Evolutionary conservation across 2,797 vertebrate genomes (phyloP).

Genomic region (Cygnus olor): DNA sequence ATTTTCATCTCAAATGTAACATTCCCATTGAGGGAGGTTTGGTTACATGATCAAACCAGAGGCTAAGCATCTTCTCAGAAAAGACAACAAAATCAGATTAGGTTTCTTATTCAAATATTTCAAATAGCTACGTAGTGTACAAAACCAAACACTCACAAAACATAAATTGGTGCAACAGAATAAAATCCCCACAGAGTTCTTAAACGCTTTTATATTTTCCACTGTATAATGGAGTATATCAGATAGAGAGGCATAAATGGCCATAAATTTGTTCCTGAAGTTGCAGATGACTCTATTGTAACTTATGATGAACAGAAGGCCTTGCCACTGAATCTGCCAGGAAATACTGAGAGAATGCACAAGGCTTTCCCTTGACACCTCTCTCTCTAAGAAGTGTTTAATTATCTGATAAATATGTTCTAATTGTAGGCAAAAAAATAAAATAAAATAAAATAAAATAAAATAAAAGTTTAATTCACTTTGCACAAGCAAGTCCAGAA

Average conservation of each 20-base stretch:
- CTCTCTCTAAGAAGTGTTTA: background rate
- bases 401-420: background rate
- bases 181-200: background rate
- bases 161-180: background rate
- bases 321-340: background rate
- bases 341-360: background rate
- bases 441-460: background rate
- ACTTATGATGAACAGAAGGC: background rate
- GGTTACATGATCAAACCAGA: background rate
- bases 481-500: background rate
- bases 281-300: background rate
- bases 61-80: background rate
- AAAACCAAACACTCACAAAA: background rate
- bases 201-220: background rate
- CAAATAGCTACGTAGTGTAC: background rate
- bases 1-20: background rate
- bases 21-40: background rate
- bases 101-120: background rate
- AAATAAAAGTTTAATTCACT: background rate
- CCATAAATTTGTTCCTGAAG: background rate
- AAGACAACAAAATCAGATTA: background rate
- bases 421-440: background rate
- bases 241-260: background rate
- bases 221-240: background rate
- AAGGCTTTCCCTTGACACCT: background rate